Evolutionary conservation across 2,113 vertebrate species (phyloP), one percentile per base, ranked within the genome.

Genomic region (Actinemys pallida): DNA sequence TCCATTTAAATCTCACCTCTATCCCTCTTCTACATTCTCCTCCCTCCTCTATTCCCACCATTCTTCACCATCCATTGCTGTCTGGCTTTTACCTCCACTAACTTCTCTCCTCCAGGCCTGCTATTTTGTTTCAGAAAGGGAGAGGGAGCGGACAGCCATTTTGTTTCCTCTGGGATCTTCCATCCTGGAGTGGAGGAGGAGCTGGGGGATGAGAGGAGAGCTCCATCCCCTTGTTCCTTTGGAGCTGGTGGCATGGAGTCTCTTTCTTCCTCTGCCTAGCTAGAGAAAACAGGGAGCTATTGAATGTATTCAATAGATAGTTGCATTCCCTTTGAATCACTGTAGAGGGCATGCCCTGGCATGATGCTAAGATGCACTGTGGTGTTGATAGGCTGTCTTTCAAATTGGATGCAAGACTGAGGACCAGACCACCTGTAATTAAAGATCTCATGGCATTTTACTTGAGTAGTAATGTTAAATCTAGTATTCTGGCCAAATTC

Each of bases 241-340:
- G 42, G 24, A 14, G 20, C 24, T 27, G 10, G 72, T 47, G 85
- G 52, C 24, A 31, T 27, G 25, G 10, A 1, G 6, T 0, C 59
- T 90, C 78, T 65, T 4, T 13, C 83, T 91, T 19, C 19, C 72
- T 27, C n/a, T 42, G 17, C 86, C 16, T 69, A 57, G 10, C 3
- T 42, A 3, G 42, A n/a, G 6, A 31, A 45, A 96, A 65, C 1
- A 42, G 29, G 3, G 5, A 80, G 24, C 5, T 59, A 19, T 49
- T 62, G 4, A 0, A 2, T 0, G 0, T 72, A 53, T 81, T 47
- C 62, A 57, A 35, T 27, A 81, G 45, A 47, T 25, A 20, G 24
- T 45, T 47, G 42, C 17, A 5, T 10, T n/a, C 39, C 35, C 45
- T 20, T 56, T 31, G 39, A 75, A 50, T 22, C 49, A 39, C 13